Evolutionary conservation across 1,140 invertebrate species (phyloP), one percentile per base, ranked within the genome.

Genomic region (Pseudomyrmex gracilis): DNA sequence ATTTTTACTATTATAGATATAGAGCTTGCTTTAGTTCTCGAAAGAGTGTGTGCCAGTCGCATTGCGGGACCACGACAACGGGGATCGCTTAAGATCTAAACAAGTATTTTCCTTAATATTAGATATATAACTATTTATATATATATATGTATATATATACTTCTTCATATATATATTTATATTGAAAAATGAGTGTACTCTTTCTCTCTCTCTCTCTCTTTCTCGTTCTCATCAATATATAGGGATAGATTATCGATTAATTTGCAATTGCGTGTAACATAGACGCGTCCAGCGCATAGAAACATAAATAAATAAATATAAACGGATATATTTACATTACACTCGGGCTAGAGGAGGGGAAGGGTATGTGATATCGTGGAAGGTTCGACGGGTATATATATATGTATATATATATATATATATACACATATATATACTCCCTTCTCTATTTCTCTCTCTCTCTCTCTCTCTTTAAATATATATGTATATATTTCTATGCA

Each of bases 201-300:
- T 89, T 76, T 88, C 63, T 88, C 84, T 89, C 80, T 88, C 63
- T 88, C 55, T 67, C 53, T 77, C 76, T 87, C 76, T 90, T 82
- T 87, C 64, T 82, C 4, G 70, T 87, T 85, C 88, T 88, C 78
- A 77, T 70, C 34, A 34, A 34, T 34, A 34, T 76, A 87, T 85
- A 88, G 66, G 83, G 86, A 89, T 85, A 78, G 76, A 76, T 85
- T 85, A 86, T 90, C 82, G 85, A 87, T 91, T 90, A 86, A 85
- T 91, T 84, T 93, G 89, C 86, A 88, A 93, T 92, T 92, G 90
- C 88, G 88, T 91, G 88, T 91, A 90, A 88, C 90, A 92, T 89
- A 90, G 87, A 93, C 92, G 93, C 93, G 93, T 93, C 93, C 93
- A 93, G 93, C 93, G 93, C 93, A 93, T 93, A 90, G 90, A 92